Evolutionary conservation across 2,797 vertebrate genomes (phyloP).

Genomic region (Acipenser transmontanus): DNA sequence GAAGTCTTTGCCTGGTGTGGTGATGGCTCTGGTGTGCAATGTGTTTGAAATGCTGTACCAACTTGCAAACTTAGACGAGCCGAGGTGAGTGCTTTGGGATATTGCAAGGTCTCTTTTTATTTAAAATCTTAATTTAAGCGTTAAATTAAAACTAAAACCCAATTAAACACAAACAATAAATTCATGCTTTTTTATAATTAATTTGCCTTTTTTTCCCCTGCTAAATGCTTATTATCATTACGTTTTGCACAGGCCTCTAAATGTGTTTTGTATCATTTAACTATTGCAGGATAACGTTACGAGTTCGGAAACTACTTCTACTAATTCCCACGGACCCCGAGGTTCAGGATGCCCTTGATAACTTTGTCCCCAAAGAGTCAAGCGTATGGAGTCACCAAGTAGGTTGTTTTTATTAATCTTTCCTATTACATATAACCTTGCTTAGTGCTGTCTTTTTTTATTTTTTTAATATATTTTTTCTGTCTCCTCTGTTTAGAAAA

Average conservation of each 20-base stretch:
- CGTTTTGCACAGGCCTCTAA: not conserved
- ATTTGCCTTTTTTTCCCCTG: too few relatives aligned
- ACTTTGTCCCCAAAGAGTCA: slow-evolving; percentile 76
- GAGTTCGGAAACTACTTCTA: slow-evolving; percentile 89
- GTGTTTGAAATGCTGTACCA: slow-evolving; percentile 99
- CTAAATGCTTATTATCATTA: too few relatives aligned
- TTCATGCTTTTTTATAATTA: too few relatives aligned
- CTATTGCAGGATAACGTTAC: slow-evolving; percentile 80
- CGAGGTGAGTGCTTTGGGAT: slow-evolving; percentile 55
- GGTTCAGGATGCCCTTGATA: slow-evolving; percentile 94
- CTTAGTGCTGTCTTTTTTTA: not conserved
- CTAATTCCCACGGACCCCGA: slow-evolving; percentile 96
- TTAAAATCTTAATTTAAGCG: too few relatives aligned
- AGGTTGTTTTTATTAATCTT: not conserved
- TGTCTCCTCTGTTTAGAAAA: slow-evolving; percentile 70
- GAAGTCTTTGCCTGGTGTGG: slow-evolving; percentile 93
- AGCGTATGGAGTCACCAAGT: slow-evolving; percentile 76
- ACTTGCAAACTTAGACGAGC: slow-evolving; percentile 91
- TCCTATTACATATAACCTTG: too few relatives aligned
- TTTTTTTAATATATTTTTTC: slow-evolving; percentile 5
- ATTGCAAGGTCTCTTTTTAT: not conserved
- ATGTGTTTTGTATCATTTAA: slow-evolving; percentile 28
- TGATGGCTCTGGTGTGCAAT: slow-evolving; percentile 96
- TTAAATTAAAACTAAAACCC: too few relatives aligned
- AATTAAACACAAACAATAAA: too few relatives aligned